Evolutionary conservation across 2,113 vertebrate species (phyloP).

Genomic region (Hippotragus niger): DNA sequence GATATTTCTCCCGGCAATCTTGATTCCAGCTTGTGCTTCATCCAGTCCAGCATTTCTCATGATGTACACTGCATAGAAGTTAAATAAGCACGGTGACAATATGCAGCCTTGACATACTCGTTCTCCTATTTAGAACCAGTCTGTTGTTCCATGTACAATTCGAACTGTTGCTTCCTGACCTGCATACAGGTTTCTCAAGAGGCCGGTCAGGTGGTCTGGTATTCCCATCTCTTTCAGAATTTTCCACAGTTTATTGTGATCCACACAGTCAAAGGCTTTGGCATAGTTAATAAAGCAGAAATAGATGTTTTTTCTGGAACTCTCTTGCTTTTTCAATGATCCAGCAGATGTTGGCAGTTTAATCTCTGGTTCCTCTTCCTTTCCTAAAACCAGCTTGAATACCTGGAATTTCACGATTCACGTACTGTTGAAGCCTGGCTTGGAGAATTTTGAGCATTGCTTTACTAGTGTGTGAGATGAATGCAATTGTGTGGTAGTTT

Average conservation of each 20-base stretch:
- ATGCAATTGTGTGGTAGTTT: not conserved
- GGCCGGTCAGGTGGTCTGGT: not conserved
- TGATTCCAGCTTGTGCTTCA: not conserved
- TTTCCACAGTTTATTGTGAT: not conserved
- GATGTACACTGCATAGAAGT: not conserved
- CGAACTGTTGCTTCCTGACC: not conserved
- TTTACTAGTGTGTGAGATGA: not conserved
- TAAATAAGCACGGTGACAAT: not conserved
- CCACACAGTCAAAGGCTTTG: too few species aligned
- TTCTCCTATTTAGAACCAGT: not conserved
- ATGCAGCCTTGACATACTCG: not conserved
- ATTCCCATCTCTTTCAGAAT: not conserved
- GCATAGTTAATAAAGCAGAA: not conserved
- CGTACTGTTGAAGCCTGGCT: rapidly evolving
- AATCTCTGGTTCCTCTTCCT: not conserved
- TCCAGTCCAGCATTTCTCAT: rapidly evolving
- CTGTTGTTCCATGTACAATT: not conserved
- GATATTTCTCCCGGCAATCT: not conserved
- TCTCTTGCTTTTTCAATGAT: not conserved
- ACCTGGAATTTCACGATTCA: not conserved
- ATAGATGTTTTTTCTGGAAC: not conserved
- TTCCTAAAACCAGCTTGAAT: not conserved
- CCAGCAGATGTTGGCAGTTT: not conserved
- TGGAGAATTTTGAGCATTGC: too few species aligned
- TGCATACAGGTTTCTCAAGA: not conserved